phyloP scores from a whole-genome alignment of 1,140 invertebrate species.

The Tetramorium parvispinum region DNA sequence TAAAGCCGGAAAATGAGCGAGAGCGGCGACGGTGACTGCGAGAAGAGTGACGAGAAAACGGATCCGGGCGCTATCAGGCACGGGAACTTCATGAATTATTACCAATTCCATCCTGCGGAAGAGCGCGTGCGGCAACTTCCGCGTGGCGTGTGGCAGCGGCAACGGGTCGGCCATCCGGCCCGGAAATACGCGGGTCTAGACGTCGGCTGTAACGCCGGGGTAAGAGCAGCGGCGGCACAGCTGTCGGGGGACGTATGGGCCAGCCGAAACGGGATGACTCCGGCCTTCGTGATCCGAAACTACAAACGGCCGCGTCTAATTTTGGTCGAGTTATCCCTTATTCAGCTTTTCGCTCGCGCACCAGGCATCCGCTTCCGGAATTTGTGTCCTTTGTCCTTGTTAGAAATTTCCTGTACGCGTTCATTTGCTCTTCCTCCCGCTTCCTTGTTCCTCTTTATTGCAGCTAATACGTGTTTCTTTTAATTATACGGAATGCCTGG shows the following conservation, averaged over 20 bases:
- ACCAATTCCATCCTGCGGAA: slow-evolving; percentile 91
- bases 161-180: slow-evolving; percentile 71
- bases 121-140: slow-evolving; percentile 89
- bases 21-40: not conserved
- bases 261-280: slow-evolving; percentile 57
- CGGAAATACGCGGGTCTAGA: slow-evolving; percentile 88
- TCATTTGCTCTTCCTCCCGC: not conserved
- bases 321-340: slow-evolving; percentile 63
- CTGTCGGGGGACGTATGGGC: slow-evolving; percentile 54
- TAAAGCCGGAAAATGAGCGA: slow-evolving; percentile 35
- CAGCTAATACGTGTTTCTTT: not conserved
- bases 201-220: slow-evolving; percentile 93
- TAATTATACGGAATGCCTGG: slow-evolving; percentile 14
- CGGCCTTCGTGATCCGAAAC: slow-evolving; percentile 67
- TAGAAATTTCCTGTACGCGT: slow-evolving; percentile 21
- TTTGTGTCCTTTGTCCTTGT: slow-evolving; percentile 7
- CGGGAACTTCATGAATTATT: slow-evolving; percentile 95
- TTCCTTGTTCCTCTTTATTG: not conserved
- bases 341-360: slow-evolving; percentile 18
- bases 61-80: slow-evolving; percentile 91
- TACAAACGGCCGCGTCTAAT: slow-evolving; percentile 68
- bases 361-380: slow-evolving; percentile 42
- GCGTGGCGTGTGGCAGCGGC: slow-evolving; percentile 86
- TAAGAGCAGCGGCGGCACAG: slow-evolving; percentile 80
- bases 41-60: slow-evolving; percentile 63